phyloP scores from a whole-genome alignment of 2,888 invertebrate species.

The Watsonalla cultraria region DNA sequence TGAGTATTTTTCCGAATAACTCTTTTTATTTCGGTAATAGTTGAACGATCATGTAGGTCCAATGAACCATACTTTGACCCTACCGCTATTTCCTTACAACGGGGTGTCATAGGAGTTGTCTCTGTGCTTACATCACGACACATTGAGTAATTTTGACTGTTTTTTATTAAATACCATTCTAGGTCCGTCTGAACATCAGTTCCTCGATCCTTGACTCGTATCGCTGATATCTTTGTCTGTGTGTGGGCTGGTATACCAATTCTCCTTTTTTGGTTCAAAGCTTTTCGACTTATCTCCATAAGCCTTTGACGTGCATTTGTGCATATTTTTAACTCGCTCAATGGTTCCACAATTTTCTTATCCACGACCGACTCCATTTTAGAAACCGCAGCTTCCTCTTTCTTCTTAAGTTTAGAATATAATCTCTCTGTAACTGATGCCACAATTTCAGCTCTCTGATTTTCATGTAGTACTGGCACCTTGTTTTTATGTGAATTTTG shows the following conservation, averaged over 20 bases:
- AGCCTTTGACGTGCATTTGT: conserved; percentile 78
- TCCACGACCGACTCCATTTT: conserved; percentile 62
- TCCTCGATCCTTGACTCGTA: conserved; percentile 77
- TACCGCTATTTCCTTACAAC: conserved; percentile 67
- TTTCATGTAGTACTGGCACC: conserved; percentile 55
- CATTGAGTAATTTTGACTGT: conserved; percentile 39
- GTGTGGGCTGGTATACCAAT: conserved; percentile 76
- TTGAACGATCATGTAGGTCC: conserved; percentile 44
- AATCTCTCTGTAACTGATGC: conserved; percentile 84
- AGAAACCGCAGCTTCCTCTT: conserved; percentile 64
- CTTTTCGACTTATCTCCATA: conserved; percentile 79
- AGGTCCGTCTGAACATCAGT: conserved; percentile 77
- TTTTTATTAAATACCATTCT: conserved; percentile 51
- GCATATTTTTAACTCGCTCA: conserved; percentile 78
- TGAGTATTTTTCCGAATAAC: conserved; percentile 50
- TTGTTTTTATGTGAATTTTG: conserved; percentile 30
- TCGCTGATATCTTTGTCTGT: conserved; percentile 75
- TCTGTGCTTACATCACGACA: conserved; percentile 59
- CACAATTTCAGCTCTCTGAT: conserved; percentile 82
- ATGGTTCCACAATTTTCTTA: conserved; percentile 60
- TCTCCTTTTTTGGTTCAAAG: conserved; percentile 71
- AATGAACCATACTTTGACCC: conserved; percentile 58
- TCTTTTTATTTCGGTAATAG: conserved; percentile 49
- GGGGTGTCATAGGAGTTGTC: conserved; percentile 64
- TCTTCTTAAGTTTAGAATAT: conserved; percentile 78